Conservation (phyloP, 2,888 invertebrate genomes). For the Norana najaformis region DNA sequence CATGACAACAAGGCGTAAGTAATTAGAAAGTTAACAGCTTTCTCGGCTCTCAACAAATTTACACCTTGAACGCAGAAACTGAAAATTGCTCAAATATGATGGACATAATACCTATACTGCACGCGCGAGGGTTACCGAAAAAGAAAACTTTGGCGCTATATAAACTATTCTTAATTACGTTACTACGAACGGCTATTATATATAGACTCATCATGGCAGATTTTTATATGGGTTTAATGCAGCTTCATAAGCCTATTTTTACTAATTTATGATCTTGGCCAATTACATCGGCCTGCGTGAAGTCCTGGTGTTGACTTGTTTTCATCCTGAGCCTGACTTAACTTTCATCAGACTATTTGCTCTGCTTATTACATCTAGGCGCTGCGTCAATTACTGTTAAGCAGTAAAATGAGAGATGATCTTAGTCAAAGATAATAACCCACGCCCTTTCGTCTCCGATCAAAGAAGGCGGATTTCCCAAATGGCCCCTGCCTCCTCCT, state of each 20-base stretch:
- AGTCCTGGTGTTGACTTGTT: background rate
- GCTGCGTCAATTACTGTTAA: background rate
- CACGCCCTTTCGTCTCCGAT: background rate
- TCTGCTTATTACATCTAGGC: background rate
- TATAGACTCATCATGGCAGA: background rate
- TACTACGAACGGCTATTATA: too few species aligned
- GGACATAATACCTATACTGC: background rate
- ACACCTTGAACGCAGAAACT: background rate
- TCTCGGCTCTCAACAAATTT: background rate
- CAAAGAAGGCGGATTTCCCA: background rate
- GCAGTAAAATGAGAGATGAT: background rate
- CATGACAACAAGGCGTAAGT: background rate
- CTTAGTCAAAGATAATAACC: background rate
- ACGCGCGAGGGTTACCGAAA: background rate
- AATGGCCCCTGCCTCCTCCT: background rate
- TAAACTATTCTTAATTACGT: background rate
- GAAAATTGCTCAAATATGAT: background rate
- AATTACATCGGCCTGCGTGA: background rate
- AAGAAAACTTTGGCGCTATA: background rate
- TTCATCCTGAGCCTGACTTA: background rate
- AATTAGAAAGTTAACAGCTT: background rate
- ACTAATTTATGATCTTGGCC: background rate
- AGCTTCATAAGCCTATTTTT: background rate
- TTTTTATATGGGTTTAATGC: background rate
- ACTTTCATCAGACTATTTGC: too few species aligned